phyloP scores from a whole-genome alignment of 2,113 vertebrate genomes.

The Platysternon megacephalum region DNA sequence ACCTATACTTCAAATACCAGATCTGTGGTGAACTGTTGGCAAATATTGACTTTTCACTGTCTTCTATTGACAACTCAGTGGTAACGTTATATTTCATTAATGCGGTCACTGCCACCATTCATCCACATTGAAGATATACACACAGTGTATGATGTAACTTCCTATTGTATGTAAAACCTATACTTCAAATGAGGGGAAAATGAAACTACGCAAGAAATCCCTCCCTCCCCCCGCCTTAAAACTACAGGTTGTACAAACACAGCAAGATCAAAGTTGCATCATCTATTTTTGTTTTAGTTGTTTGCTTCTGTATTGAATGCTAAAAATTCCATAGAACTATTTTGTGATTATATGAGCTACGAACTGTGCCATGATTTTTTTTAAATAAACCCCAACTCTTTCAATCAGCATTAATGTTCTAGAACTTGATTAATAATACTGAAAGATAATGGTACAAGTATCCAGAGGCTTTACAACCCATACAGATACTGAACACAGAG shows the following conservation, averaged over 20 bases:
- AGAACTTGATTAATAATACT: slow-evolving; percentile 65
- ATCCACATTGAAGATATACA: not conserved
- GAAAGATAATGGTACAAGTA: slow-evolving; percentile 65
- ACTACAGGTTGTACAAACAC: slow-evolving; percentile 28
- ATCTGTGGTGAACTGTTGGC: slow-evolving; percentile 6
- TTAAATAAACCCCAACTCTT: slow-evolving; percentile 64
- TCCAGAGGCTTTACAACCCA: slow-evolving; percentile 72
- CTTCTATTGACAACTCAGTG: not conserved
- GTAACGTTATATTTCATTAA: slow-evolving; percentile 24
- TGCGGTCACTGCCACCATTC: not conserved
- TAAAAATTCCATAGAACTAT: slow-evolving; percentile 23
- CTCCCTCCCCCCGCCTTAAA: not conserved
- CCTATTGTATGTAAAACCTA: not conserved
- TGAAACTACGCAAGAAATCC: not conserved
- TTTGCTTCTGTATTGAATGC: slow-evolving; percentile 6
- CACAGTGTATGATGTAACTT: not conserved
- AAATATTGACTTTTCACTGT: not conserved
- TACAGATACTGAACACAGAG: slow-evolving; percentile 73
- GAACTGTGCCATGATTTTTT: slow-evolving; percentile 33
- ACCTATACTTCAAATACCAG: slow-evolving; percentile 29
- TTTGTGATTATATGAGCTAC: slow-evolving; percentile 32
- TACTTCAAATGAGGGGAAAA: slow-evolving; percentile 54
- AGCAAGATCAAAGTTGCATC: not conserved
- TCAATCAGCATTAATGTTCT: slow-evolving; percentile 70
- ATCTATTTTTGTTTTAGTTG: slow-evolving; percentile 17